phyloP scores from a whole-genome alignment of 2,797 vertebrate genomes.

The Erithacus rubecula region DNA sequence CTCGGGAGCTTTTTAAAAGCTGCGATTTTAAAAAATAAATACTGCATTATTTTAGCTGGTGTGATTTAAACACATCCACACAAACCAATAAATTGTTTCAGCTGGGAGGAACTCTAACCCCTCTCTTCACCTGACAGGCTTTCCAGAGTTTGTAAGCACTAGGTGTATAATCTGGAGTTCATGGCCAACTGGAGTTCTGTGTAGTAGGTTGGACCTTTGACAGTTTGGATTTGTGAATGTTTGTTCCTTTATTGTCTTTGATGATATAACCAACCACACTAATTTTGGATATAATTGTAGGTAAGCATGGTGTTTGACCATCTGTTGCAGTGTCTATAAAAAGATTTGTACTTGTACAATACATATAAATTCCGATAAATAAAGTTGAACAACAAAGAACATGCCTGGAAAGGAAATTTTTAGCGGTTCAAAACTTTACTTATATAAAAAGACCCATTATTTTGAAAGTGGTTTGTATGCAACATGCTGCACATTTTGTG shows the following conservation, averaged over 20 bases:
- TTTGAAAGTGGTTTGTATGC: neutral
- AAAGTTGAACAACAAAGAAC: slow-evolving; percentile 35
- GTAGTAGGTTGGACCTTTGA: neutral
- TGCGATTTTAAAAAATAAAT: neutral
- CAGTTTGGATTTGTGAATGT: slow-evolving; percentile 24
- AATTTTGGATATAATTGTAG: slow-evolving; percentile 64
- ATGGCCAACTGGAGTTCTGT: neutral
- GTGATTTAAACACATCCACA: neutral
- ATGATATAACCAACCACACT: slow-evolving; percentile 57
- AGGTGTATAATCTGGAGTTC: neutral
- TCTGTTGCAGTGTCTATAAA: slow-evolving; percentile 65
- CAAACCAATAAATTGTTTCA: neutral
- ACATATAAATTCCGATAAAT: slow-evolving; percentile 15
- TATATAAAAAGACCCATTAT: neutral
- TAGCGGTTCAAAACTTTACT: neutral
- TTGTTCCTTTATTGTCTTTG: slow-evolving; percentile 60
- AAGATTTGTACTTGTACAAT: slow-evolving; percentile 61
- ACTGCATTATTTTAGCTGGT: neutral
- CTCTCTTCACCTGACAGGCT: neutral
- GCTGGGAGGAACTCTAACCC: neutral
- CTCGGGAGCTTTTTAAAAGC: neutral
- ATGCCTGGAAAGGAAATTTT: neutral
- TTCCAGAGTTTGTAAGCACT: neutral
- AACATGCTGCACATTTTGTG: neutral
- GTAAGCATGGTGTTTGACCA: slow-evolving; percentile 68